Evolutionary conservation across 2,888 invertebrate species (phyloP).

Genomic region (Steinernema carpocapsae): DNA sequence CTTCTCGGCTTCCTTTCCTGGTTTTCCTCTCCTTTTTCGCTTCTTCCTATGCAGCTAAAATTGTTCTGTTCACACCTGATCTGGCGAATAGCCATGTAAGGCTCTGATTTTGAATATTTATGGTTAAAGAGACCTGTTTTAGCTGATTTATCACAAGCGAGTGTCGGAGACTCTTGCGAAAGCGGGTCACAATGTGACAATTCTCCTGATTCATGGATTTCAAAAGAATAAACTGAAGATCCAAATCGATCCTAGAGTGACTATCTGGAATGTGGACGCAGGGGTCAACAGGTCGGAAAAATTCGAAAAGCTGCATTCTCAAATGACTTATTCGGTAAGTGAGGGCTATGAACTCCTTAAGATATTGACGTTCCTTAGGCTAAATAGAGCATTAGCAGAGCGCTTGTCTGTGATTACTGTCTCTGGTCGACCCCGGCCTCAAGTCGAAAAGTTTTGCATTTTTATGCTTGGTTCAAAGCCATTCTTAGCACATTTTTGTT

Average conservation of each 20-base stretch:
- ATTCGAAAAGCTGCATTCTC: neutral
- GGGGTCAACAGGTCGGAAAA: neutral
- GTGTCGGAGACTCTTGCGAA: conserved; percentile 18
- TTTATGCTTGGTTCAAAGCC: too few relatives aligned
- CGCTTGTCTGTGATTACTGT: too few relatives aligned
- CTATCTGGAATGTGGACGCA: neutral
- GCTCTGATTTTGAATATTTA: neutral
- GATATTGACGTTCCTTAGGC: too few relatives aligned
- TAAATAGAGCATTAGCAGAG: too few relatives aligned
- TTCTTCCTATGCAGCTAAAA: neutral
- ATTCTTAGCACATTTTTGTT: neutral
- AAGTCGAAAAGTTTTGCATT: too few relatives aligned
- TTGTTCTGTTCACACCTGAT: conserved; percentile 25
- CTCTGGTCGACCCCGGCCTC: too few relatives aligned
- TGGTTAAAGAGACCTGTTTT: neutral
- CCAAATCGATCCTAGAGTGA: conserved; percentile 4
- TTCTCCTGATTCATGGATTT: neutral
- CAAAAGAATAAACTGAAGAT: neutral
- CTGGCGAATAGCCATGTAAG: conserved; percentile 28
- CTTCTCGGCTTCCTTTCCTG: neutral
- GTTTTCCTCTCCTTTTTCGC: neutral
- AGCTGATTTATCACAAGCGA: conserved; percentile 26
- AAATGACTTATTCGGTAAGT: conserved; percentile 7
- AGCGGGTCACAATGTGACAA: conserved; percentile 23
- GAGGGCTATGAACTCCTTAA: neutral